Percentiles rank a stretch among this genome's conserved stretches.
These are phyloP conservation scores for Eulemur mongoz DNA, from an alignment of 2,797 vertebrate species.

Conservation along the genomic window DNA sequence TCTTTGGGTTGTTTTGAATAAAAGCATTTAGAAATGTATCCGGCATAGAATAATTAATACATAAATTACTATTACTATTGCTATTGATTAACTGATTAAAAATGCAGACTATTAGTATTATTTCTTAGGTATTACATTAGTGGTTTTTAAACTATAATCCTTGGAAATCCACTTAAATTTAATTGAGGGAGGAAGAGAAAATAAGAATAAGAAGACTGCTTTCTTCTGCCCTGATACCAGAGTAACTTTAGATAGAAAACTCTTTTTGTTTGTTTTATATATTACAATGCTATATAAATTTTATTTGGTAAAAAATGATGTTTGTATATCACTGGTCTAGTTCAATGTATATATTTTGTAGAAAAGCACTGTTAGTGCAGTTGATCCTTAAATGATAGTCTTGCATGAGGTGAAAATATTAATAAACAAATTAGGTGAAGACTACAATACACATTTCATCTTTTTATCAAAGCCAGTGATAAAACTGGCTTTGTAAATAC, in stretches of 20 bases:
- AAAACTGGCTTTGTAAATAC: background rate
- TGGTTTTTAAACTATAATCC: background rate
- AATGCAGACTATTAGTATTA: background rate
- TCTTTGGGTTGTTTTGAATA: background rate
- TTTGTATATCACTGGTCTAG: background rate
- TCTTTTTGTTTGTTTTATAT: background rate
- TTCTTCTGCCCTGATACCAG: background rate
- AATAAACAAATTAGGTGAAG: background rate
- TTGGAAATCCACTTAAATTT: background rate
- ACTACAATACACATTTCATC: background rate
- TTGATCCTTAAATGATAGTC: background rate
- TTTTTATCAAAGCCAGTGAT: background rate
- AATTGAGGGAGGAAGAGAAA: background rate
- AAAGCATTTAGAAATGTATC: background rate
- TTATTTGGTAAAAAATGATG: background rate
- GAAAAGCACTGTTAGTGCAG: background rate
- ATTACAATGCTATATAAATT: background rate
- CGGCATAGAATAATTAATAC: background rate
- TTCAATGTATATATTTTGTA: background rate
- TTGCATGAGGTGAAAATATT: background rate
- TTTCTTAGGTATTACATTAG: background rate
- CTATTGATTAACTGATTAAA: background rate
- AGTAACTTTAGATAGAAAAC: background rate
- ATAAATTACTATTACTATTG: background rate
- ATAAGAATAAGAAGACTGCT: background rate